Evolutionary conservation across 2,797 vertebrate species (phyloP).

Genomic region (Taeniopygia guttata): DNA sequence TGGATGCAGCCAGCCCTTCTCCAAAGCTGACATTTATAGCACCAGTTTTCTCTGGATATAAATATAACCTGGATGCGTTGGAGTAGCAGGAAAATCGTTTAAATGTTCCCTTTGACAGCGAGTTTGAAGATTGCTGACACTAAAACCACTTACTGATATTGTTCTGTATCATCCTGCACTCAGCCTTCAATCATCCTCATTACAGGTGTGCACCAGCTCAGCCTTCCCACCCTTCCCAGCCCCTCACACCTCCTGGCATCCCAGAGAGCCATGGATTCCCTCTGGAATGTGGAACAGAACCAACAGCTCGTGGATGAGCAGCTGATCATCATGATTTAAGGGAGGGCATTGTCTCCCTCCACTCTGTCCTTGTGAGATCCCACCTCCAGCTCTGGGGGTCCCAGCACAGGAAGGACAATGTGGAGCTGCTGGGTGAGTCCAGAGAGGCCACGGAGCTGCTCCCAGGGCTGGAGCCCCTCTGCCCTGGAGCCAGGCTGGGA

Average conservation of each 20-base stretch:
- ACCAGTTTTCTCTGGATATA: conserved; percentile 63
- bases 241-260: not conserved
- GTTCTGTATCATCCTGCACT: conserved; percentile 61
- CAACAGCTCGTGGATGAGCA: not conserved
- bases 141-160: conserved; percentile 70
- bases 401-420: not conserved
- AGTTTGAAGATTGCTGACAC: conserved; percentile 71
- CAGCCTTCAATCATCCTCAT: conserved; percentile 63
- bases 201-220: not conserved
- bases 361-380: fast-evolving
- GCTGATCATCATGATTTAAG: not conserved
- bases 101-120: conserved; percentile 70
- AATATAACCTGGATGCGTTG: conserved; percentile 65
- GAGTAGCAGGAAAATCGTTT: conserved; percentile 70
- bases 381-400: not conserved
- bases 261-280: not conserved
- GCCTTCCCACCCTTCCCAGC: not conserved
- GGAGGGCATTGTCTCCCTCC: not conserved
- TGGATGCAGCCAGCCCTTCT: conserved; percentile 61
- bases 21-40: conserved; percentile 70
- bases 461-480: not conserved
- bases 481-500: not conserved
- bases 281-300: not conserved
- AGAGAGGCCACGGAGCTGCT: fast-evolving
- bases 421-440: not conserved